These are phyloP conservation scores for Anoncus sp. DNA, from an alignment of 2,888 invertebrate species.

Conservation along the genomic window DNA sequence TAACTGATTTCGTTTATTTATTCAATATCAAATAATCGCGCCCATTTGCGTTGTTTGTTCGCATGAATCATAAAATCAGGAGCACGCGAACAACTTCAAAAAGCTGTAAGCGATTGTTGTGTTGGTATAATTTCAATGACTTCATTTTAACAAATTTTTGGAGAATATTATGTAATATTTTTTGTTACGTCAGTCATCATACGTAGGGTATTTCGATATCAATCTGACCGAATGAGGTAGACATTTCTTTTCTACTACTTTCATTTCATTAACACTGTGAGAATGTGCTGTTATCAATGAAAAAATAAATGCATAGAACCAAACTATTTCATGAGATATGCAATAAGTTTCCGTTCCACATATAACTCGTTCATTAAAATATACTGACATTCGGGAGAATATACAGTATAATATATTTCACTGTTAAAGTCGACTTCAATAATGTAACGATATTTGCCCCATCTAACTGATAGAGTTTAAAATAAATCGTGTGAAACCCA, in stretches of 20 bases:
- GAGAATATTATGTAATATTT: constrained; percentile 7
- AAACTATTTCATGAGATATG: neutral
- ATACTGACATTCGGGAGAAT: no score
- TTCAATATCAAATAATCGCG: constrained; percentile 14
- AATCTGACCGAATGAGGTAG: constrained; percentile 14
- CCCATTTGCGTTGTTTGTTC: neutral
- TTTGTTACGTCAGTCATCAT: constrained; percentile 17
- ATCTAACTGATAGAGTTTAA: constrained; percentile 1
- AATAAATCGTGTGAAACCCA: neutral
- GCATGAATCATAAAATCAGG: constrained; percentile 13
- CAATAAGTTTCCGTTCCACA: constrained; percentile 1
- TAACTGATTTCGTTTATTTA: constrained; percentile 20
- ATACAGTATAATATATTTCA: no score
- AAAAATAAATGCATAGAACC: constrained; percentile 1
- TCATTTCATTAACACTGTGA: constrained; percentile 1
- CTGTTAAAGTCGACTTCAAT: neutral
- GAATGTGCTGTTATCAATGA: constrained; percentile 2
- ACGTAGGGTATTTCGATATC: neutral
- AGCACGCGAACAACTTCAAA: neutral
- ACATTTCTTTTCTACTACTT: neutral
- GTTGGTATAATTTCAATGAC: constrained; percentile 10
- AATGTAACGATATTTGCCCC: neutral
- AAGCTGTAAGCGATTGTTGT: constrained; percentile 7
- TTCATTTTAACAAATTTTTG: constrained; percentile 17
- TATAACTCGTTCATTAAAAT: constrained; percentile 6